A percentile compares a stretch with the other conserved stretches of the same genome.
Evolutionary conservation across 2,113 vertebrate genomes (phyloP).

Genomic region (Motacilla alba): DNA sequence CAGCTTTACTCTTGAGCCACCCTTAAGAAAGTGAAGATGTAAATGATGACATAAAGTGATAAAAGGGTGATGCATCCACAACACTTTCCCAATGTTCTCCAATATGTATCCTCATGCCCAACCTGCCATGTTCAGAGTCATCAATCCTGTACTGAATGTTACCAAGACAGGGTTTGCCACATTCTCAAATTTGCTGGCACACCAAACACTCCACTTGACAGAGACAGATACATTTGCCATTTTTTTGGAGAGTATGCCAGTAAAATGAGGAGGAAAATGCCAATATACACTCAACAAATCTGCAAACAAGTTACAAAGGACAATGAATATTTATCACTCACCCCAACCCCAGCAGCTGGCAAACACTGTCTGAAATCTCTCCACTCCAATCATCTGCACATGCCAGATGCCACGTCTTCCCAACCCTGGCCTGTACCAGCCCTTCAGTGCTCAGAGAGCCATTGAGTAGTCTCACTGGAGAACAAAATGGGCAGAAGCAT

Average conservation of each 20-base stretch:
- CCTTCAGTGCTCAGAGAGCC: conserved; percentile 52
- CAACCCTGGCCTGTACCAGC: conserved; percentile 70
- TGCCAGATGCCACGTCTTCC: conserved; percentile 46
- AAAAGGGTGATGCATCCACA: not conserved
- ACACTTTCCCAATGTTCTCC: not conserved
- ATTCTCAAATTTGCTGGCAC: not conserved
- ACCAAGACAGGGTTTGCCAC: not conserved
- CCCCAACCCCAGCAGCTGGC: conserved; percentile 83
- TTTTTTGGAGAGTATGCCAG: not conserved
- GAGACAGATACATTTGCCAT: not conserved
- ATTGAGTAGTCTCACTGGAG: conserved; percentile 71
- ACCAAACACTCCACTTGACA: not conserved
- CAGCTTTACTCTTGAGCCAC: not conserved
- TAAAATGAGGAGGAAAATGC: not conserved
- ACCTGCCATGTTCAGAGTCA: not conserved
- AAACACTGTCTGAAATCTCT: conserved; percentile 75
- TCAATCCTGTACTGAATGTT: not conserved
- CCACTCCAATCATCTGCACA: conserved; percentile 78
- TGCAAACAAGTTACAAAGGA: not conserved
- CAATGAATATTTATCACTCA: conserved; percentile 55
- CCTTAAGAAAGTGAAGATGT: not conserved
- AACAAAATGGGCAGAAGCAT: not conserved
- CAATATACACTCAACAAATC: not conserved
- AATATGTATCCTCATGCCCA: not conserved
- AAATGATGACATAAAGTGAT: not conserved